These are phyloP conservation scores for Cottus gobio DNA, from an alignment of 2,113 vertebrate species.

Conservation along the genomic window DNA sequence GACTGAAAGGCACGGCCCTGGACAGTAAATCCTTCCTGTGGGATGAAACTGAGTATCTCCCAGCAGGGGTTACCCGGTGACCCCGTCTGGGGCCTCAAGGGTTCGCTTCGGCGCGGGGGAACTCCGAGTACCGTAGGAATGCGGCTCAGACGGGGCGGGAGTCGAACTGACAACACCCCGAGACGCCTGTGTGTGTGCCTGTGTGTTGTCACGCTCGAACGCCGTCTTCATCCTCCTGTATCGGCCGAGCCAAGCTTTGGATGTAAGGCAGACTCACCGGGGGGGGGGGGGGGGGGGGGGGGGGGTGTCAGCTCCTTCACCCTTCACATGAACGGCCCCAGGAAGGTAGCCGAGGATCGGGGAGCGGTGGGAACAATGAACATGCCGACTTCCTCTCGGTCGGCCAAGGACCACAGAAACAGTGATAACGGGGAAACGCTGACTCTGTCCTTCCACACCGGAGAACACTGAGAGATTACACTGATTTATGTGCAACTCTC, in stretches of 20 bases:
- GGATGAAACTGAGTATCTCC: slow-evolving; percentile 75
- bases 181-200: slow-evolving; percentile 27
- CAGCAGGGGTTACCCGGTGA: slow-evolving; percentile 70
- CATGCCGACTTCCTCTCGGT: slow-evolving; percentile 57
- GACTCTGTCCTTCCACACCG: slow-evolving; percentile 29
- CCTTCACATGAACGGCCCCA: slow-evolving; percentile 59
- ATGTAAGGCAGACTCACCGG: slow-evolving; percentile 36
- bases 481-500: slow-evolving; percentile 16
- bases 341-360: slow-evolving; percentile 60
- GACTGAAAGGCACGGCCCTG: slow-evolving; percentile 56
- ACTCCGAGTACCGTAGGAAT: slow-evolving; percentile 65
- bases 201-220: not conserved
- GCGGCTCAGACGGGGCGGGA: slow-evolving; percentile 34
- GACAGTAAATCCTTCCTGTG: slow-evolving; percentile 75
- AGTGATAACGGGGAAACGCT: slow-evolving; percentile 46
- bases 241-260: slow-evolving; percentile 33
- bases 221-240: not conserved
- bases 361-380: slow-evolving; percentile 69
- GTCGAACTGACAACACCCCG: slow-evolving; percentile 29
- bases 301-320: slow-evolving; percentile 34
- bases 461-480: slow-evolving; percentile 11
- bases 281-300: no score
- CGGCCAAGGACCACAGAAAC: slow-evolving; percentile 59
- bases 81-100: slow-evolving; percentile 70
- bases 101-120: slow-evolving; percentile 64